Percentiles rank a stretch among this genome's conserved stretches.
Evolutionary conservation across 2,113 vertebrate genomes (phyloP).

Genomic region (Canis aureus): DNA sequence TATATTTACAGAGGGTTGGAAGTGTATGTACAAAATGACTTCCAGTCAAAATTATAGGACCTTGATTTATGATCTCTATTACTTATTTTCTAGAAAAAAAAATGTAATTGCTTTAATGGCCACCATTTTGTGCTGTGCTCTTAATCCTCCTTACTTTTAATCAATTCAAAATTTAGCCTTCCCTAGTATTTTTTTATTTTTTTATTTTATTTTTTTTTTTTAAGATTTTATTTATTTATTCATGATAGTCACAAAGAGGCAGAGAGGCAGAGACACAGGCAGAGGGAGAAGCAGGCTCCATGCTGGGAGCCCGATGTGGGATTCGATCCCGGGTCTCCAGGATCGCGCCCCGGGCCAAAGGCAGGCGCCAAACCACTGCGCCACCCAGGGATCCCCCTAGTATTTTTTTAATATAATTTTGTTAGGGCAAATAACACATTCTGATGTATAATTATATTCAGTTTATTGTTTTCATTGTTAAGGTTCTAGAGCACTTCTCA

Average conservation of each 20-base stretch:
- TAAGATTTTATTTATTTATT: no score
- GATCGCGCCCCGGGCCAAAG: no score
- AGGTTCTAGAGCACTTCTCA: neutral
- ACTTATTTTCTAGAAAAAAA: neutral
- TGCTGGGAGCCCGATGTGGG: no score
- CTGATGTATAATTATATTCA: neutral
- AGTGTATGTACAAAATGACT: neutral
- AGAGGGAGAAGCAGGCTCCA: no score
- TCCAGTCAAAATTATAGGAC: neutral
- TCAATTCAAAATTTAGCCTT: neutral
- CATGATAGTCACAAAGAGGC: no score
- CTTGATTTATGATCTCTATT: neutral
- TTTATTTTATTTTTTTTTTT: no score
- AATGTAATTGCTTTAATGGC: neutral
- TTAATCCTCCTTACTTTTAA: neutral
- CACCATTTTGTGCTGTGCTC: neutral
- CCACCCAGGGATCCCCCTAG: no score
- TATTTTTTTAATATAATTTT: neutral
- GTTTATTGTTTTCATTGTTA: neutral
- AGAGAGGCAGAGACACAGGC: no score
- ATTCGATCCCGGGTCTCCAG: no score
- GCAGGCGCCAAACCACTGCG: no score
- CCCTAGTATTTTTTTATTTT: neutral
- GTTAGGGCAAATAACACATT: neutral
- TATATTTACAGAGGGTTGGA: neutral